Evolutionary conservation across 2,113 vertebrate genomes (phyloP), one percentile per base, ranked within the genome.

Genomic region (Hyla sarda): DNA sequence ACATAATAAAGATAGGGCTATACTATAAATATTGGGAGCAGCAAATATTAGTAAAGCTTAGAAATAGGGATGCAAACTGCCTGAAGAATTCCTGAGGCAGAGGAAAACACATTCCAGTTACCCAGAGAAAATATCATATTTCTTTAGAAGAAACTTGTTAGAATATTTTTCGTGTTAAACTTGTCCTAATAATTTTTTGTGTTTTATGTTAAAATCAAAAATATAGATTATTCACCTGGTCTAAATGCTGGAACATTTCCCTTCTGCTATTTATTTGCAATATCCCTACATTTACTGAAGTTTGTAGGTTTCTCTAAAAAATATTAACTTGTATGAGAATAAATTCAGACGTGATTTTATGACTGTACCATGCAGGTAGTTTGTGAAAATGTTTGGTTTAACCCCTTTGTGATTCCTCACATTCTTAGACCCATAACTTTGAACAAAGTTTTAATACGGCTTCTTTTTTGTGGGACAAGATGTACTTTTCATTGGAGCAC

Each of bases 61-160:
- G 16, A 28, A 32, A 54, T 9, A 85, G n/a, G 58, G 58, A 78
- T 48, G 76, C 73, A 77, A 11, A 50, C 25, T 76, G 83, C 83
- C 56, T 50, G 32, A 75, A 85, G 58, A 73, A 34, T 16, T 47
- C 83, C 58, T 25, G 2, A 67, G 73, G 73, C 83, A 52, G 37
- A 83, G 82, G 32, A 77, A 77, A 67, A 58, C 77, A 9, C 73
- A 77, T 56, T 77, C 21, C 58, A 37, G 56, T 69, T 52, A 25
- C 45, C 37, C 28, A 52, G 25, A 77, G 83, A 73, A 78, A 60
- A 85, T 21, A 23, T 73, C 76, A 77, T 62, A 47, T 58, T 45
- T 60, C 32, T 47, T 23, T 45, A 37, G 48, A 25, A 65, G 5
- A 13, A 21, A 19, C 50, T 83, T 50, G 9, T 54, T 47, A 72